A percentile compares a stretch with the other conserved stretches of the same genome.
phyloP scores from a whole-genome alignment of 2,888 invertebrate species.

The Isoperla grammatica region DNA sequence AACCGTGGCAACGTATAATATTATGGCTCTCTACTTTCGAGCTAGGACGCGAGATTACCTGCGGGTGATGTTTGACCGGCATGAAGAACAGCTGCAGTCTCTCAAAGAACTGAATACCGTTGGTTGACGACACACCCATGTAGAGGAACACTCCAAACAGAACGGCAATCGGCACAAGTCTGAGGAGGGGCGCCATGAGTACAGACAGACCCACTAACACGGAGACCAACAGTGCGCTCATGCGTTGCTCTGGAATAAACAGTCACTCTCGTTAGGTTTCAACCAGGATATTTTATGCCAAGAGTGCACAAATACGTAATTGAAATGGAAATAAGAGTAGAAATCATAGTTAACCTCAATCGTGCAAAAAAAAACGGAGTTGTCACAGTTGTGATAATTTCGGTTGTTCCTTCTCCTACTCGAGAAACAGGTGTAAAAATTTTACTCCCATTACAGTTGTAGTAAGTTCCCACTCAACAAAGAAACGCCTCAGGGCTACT shows the following conservation, averaged over 20 bases:
- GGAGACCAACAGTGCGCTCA: constrained; percentile 76
- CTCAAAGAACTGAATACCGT: constrained; percentile 91
- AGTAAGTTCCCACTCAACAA: too few species aligned
- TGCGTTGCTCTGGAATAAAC: constrained; percentile 68
- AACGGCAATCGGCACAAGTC: constrained; percentile 90
- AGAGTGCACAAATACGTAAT: background rate
- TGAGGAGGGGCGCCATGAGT: constrained; percentile 70
- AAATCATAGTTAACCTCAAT: too few species aligned
- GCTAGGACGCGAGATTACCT: too few species aligned
- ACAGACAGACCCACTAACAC: constrained; percentile 79
- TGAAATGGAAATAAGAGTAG: background rate
- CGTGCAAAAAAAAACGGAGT: too few species aligned
- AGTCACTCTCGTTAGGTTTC: background rate
- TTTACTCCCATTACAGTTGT: too few species aligned
- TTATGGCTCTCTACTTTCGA: too few species aligned
- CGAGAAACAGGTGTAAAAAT: too few species aligned
- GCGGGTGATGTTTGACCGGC: constrained; percentile 94
- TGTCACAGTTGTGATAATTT: too few species aligned
- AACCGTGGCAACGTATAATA: too few species aligned
- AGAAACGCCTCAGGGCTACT: too few species aligned
- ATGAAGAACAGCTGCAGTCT: constrained; percentile 82
- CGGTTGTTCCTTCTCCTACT: too few species aligned
- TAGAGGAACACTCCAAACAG: constrained; percentile 96
- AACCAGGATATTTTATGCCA: background rate
- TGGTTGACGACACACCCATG: constrained; percentile 92